phyloP scores from a whole-genome alignment of 1,140 invertebrate genomes.

The Eupeodes corollae region DNA sequence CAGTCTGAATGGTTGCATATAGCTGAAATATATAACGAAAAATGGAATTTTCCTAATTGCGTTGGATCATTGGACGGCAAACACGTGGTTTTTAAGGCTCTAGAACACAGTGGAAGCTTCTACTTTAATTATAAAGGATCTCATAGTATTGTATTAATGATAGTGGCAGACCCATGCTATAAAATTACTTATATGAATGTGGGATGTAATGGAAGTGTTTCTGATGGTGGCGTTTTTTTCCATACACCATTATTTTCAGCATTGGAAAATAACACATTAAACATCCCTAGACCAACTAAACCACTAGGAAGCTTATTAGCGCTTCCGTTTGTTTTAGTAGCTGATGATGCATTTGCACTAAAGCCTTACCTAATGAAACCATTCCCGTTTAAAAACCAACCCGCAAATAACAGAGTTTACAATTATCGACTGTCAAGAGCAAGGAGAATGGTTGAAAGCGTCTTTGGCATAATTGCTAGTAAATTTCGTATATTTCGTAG shows the following conservation, averaged over 20 bases:
- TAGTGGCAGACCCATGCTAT: slow-evolving; percentile 34
- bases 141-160: slow-evolving; percentile 28
- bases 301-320: no score
- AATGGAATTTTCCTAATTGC: no score
- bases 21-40: no score
- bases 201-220: no score
- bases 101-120: slow-evolving; percentile 25
- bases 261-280: no score
- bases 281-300: no score
- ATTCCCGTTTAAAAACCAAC: slow-evolving; percentile 23
- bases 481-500: slow-evolving; percentile 36
- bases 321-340: slow-evolving; percentile 35
- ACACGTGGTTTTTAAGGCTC: slow-evolving; percentile 28
- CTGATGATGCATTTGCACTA: slow-evolving; percentile 41
- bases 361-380: slow-evolving; percentile 36
- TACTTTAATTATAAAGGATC: slow-evolving; percentile 34
- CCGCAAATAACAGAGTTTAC: slow-evolving; percentile 24
- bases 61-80: slow-evolving; percentile 39
- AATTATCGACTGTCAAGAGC: slow-evolving; percentile 32
- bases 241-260: no score
- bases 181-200: background rate
- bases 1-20: no score
- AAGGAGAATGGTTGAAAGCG: slow-evolving; percentile 39
- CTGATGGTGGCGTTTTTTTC: no score
- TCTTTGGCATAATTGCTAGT: slow-evolving; percentile 38